These are phyloP conservation scores for Clarias magur DNA, from an alignment of 2,113 vertebrate species.

Conservation along the genomic window DNA sequence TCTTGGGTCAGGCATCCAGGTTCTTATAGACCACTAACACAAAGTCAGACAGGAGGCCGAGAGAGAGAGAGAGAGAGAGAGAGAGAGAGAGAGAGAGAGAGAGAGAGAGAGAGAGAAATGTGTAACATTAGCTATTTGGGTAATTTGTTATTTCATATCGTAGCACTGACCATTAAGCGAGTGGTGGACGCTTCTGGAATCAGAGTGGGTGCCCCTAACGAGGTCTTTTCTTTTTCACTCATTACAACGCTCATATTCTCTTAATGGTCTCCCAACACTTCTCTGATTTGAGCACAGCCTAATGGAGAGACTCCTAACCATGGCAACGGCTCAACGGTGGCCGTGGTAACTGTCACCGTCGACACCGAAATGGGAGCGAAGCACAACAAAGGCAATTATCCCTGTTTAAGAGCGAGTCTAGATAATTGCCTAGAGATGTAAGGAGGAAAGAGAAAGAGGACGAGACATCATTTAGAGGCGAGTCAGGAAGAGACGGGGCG, in stretches of 20 bases:
- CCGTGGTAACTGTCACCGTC: constrained; percentile 58
- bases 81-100: neutral
- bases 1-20: constrained; percentile 10
- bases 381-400: constrained; percentile 69
- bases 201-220: neutral
- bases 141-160: constrained; percentile 22
- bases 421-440: constrained; percentile 69
- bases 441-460: constrained; percentile 56
- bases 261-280: constrained; percentile 54
- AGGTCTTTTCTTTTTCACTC: constrained; percentile 31
- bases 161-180: constrained; percentile 34
- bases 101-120: neutral
- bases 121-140: neutral
- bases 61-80: neutral
- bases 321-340: constrained; percentile 59
- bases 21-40: constrained; percentile 29
- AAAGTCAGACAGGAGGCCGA: neutral
- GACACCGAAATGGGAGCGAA: constrained; percentile 47
- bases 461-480: constrained; percentile 67
- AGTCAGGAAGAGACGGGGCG: constrained; percentile 53
- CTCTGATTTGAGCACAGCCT: constrained; percentile 57
- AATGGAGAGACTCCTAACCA: constrained; percentile 54
- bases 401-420: constrained; percentile 59
- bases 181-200: constrained; percentile 21
- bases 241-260: constrained; percentile 39